Base-by-base conservation (phyloP, 2,888 invertebrate genomes). In the Pheosia gnoma region DNA sequence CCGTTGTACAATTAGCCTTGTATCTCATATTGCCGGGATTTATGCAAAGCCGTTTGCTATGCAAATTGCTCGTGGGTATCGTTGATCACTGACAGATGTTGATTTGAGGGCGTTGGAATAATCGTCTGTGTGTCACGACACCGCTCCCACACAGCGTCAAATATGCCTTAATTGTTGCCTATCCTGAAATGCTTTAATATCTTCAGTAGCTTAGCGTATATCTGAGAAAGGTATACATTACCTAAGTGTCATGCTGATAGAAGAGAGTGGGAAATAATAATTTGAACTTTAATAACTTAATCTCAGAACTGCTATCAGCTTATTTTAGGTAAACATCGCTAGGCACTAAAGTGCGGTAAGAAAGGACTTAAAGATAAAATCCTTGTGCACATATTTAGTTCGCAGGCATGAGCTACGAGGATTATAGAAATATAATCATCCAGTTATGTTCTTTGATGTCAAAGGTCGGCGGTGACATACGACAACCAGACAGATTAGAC, bases 21-120 rank as follows among this genome's bases (percentile, higher is more conserved):
- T 81, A 75, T 70, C 75, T 79, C 74, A 75, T 79, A 72, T 77
- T 68, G 77, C 69, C 71, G 63, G 75, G 77, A 84, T 87, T 87
- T 85, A 86, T 85, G 83, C 80, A 83, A 84, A 85, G 79, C 85
- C 68, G 81, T 83, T 83, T 77, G 77, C 76, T 71, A 88, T 89
- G 86, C 84, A 89, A 89, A 90, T 89, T 79, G 80, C 85, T 84
- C 78, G 78, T 67, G 63, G 67, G 78, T 82, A 86, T 83, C 79
- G 82, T 80, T 82, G 81, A 84, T 84, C 84, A 79, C 79, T 78
- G 82, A 85, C 87, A 85, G 84, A 86, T 87, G 88, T 82, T 84
- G 83, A 85, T 86, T 83, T 82, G 79, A 79, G 79, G 74, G 74
- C 80, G 82, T 84, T 80, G 85, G 84, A 87, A 85, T 88, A 83